A percentile compares a stretch with the other conserved stretches of the same genome.
These are phyloP conservation scores for Mythimna impura DNA, from an alignment of 2,888 invertebrate species.

Conservation along the genomic window DNA sequence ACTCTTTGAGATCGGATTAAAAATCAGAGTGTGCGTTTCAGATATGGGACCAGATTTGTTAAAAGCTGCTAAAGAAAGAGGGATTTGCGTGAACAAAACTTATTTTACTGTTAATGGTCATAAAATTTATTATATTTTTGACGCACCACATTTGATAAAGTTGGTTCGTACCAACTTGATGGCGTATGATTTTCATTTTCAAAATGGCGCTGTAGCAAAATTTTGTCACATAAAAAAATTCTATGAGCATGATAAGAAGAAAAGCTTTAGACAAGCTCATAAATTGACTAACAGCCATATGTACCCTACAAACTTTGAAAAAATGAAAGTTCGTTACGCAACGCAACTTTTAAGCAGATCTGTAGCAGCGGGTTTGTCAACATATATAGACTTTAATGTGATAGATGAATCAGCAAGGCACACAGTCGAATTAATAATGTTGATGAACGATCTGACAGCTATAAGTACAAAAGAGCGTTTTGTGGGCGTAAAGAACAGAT, in stretches of 20 bases:
- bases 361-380: conserved; percentile 16
- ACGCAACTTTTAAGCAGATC: conserved; percentile 22
- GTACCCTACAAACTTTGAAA: conserved; percentile 22
- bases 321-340: conserved; percentile 12
- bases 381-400: conserved; percentile 3
- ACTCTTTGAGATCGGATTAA: conserved; percentile 59
- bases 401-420: conserved; percentile 15
- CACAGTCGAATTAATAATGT: conserved; percentile 20
- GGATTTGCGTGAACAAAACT: conserved; percentile 26
- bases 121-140: conserved; percentile 68
- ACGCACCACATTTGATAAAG: conserved; percentile 64
- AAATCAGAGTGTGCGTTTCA: conserved; percentile 43
- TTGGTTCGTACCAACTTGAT: conserved; percentile 62
- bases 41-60: conserved; percentile 55
- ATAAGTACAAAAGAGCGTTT: conserved; percentile 37
- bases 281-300: conserved; percentile 24
- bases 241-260: conserved; percentile 16
- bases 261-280: conserved; percentile 17
- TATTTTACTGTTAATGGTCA: conserved; percentile 57
- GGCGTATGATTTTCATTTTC: conserved; percentile 56
- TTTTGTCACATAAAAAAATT: conserved; percentile 9
- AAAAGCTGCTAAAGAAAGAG: conserved; percentile 41
- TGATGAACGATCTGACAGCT: conserved; percentile 25
- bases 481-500: conserved; percentile 11
- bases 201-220: conserved; percentile 11